Percentiles rank a stretch among this genome's conserved stretches.
Evolutionary conservation across 2,797 vertebrate genomes (phyloP).

Genomic region (Paramormyrops hopkinsi): DNA sequence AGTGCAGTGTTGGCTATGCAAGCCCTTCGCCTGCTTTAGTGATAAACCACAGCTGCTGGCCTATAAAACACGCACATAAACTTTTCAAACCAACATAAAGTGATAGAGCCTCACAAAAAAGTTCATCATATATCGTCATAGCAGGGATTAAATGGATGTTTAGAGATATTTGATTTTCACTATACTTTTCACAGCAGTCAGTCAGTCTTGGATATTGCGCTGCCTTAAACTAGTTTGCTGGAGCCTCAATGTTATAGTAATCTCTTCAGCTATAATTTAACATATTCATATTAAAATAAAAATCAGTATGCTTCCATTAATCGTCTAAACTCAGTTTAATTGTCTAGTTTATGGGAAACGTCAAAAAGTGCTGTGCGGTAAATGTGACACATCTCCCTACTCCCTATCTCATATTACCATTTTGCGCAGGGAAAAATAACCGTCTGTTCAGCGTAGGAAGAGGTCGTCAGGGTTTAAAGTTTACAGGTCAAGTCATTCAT

Average conservation of each 20-base stretch:
- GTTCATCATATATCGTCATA: background rate
- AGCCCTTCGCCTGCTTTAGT: conserved; percentile 66
- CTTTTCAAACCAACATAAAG: conserved; percentile 10
- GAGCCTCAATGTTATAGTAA: background rate
- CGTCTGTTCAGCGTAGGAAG: conserved; percentile 63
- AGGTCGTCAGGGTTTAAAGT: conserved; percentile 69
- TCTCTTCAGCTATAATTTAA: background rate
- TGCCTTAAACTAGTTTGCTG: background rate
- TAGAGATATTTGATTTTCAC: background rate
- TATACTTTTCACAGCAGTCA: background rate
- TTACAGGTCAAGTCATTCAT: conserved; percentile 68
- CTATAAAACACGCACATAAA: conserved; percentile 70
- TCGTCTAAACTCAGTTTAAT: background rate
- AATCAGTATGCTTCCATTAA: background rate
- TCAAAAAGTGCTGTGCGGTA: background rate
- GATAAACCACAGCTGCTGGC: conserved; percentile 85
- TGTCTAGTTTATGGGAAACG: background rate
- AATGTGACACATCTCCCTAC: conserved; percentile 15
- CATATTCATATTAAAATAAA: background rate
- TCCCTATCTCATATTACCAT: conserved; percentile 18
- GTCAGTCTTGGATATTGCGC: background rate
- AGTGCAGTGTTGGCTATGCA: conserved; percentile 78
- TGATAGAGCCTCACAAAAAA: background rate
- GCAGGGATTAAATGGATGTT: background rate
- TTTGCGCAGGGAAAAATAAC: conserved; percentile 50